Base-by-base conservation (phyloP, 1,140 invertebrate genomes). In the Lepidurus arcticus region DNA sequence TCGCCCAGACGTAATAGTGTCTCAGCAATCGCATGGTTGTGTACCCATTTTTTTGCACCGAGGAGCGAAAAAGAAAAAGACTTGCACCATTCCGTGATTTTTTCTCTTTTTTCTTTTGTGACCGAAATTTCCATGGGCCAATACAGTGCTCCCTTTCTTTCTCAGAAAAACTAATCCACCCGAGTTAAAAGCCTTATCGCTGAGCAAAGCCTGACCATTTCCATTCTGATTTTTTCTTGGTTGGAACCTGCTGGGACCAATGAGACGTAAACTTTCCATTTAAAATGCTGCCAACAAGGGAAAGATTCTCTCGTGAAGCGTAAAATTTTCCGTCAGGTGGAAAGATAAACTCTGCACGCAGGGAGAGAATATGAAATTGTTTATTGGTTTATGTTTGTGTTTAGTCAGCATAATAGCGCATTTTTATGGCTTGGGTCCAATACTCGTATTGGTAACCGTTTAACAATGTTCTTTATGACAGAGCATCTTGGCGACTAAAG, bases 41-140 rank as follows among this genome's bases (percentile, higher is more conserved):
- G n/a, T 65, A 65, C 8, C 53, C 9, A 65, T 65, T 65, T 65
- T 65, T 65, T 65, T 7, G 53, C 53, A 65, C 53, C 6, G n/a
- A 7, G 53, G 53, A 65, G 16, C 21, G 53, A 65, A 65, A 21
- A 65, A 16, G 13, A 65, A 65, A 11, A 65, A 65, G 16, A 65
- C 53, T 65, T 65, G 53, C 53, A 65, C 53, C 53, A 65, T 65
- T 65, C 53, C 21, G 53, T 65, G 53, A 65, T 65, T 65, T 65
- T 47, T 34, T 1, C 2, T 2, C 3, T 4, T 34, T 4, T 34
- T 34, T 34, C 4, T 34, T 65, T 65, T 21, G 53, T 65, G 53
- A 65, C 53, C 53, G 16, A 65, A 21, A 7, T 65, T 65, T 65
- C 21, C 53, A 65, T 21, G 53, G 53, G n/a, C 16, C 53, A 65